Base-by-base conservation (phyloP, 2,797 vertebrate genomes). In the Menidia menidia region DNA sequence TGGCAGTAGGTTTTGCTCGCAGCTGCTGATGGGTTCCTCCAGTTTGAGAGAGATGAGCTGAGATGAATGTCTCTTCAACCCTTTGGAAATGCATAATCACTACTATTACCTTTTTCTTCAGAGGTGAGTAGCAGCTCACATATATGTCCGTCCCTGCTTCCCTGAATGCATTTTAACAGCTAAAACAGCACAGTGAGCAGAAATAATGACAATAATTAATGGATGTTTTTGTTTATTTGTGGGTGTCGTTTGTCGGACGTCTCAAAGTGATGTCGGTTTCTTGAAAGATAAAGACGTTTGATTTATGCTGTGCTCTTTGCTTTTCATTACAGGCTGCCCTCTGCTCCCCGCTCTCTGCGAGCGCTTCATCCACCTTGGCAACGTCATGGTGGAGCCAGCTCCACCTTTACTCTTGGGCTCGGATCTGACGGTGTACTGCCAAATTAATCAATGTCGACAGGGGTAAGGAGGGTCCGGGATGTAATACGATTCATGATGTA, bases 341-440 rank as follows among this genome's bases (percentile, higher is more conserved):
- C 33, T 79, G 50, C 41, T 74, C 12, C 68, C 30, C 3, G 65
- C 51, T 62, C 19, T 25, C 18, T 68, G 68, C 58, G 33, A 18
- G 51, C 0, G 0, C 11, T 19, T 89, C 2, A 42, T 10, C 0
- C 35, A 47, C 48, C 44, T 1, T 2, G 93, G 93, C 13, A 13
- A 54, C 33, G 19, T 94, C 68, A 89, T 67, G 4, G 82, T 91
- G 0, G 73, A 92, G 45, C 90, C 89, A 31, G 65, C 74, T 3
- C 30, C 51, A 1, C 56, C 69, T 5, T 86, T 95, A 60, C 77
- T 60, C 8, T 31, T 93, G 50, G 93, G 93, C 31, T 92, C 94
- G 32, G 79, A 92, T 60, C 64, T 94, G 64, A 92, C 83, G 0
- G 87, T 94, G 45, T 77, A 67, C 78, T 95, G 93, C 73, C 85